Evolutionary conservation across 2,888 invertebrate genomes (phyloP).

Genomic region (Nymphalis c-album): DNA sequence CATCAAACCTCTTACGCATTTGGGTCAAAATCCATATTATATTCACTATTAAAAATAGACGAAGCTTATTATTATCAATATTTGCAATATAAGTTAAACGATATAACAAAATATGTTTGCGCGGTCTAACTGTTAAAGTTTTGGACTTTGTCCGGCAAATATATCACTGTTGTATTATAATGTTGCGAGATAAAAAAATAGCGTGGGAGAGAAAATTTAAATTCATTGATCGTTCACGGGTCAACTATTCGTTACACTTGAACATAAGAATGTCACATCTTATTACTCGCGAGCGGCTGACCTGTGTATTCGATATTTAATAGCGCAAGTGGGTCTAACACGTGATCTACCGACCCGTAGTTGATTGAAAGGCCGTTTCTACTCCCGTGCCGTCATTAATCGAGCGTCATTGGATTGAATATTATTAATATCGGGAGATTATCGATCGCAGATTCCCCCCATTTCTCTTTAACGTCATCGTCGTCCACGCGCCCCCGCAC

Average conservation of each 20-base stretch:
- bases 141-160: background rate
- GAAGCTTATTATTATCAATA: background rate
- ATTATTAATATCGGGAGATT: constrained; percentile 51
- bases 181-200: constrained; percentile 6
- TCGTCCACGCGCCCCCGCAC: constrained; percentile 49
- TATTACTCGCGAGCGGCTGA: constrained; percentile 57
- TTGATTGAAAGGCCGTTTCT: constrained; percentile 60
- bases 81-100: background rate
- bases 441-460: constrained; percentile 58
- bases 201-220: constrained; percentile 27
- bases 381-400: constrained; percentile 54
- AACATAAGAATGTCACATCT: constrained; percentile 58
- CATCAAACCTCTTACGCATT: too few species aligned
- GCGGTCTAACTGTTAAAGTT: background rate
- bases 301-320: constrained; percentile 52
- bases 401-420: constrained; percentile 67
- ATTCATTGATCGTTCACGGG: constrained; percentile 31
- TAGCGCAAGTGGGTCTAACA: constrained; percentile 50
- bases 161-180: constrained; percentile 2
- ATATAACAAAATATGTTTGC: background rate
- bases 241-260: constrained; percentile 39
- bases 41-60: background rate
- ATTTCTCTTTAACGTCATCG: constrained; percentile 61
- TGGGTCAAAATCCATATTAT: background rate
- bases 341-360: constrained; percentile 70